These are phyloP conservation scores for Anthoscopus minutus DNA, from an alignment of 2,113 vertebrate genomes.

Conservation along the genomic window DNA sequence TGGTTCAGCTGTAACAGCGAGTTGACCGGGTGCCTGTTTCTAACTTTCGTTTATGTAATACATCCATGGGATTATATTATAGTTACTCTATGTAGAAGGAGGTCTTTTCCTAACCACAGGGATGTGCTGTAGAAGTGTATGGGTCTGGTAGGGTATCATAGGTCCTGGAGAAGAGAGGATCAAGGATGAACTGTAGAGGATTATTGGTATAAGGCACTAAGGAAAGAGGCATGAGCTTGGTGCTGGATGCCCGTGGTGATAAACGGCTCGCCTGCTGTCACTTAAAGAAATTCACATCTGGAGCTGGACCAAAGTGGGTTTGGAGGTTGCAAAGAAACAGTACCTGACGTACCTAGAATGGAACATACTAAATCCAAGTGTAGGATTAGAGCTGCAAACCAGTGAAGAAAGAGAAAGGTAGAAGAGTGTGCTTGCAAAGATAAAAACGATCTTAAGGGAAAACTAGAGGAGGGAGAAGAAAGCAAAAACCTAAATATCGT, in stretches of 20 bases:
- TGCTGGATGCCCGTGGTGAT: background rate
- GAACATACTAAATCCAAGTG: background rate
- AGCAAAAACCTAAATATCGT: accelerated
- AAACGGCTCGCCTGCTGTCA: accelerated
- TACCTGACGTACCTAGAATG: background rate
- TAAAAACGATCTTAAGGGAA: background rate
- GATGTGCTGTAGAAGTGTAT: accelerated
- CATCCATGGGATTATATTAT: accelerated
- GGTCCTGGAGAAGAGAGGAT: background rate
- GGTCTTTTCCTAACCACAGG: accelerated
- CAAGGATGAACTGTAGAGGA: accelerated
- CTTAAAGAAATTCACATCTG: background rate
- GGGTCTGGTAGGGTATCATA: too few relatives aligned
- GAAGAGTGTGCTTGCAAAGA: background rate
- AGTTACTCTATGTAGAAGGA: accelerated
- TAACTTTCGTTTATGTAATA: background rate
- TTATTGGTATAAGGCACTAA: background rate
- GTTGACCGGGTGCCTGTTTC: background rate
- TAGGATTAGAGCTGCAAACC: background rate
- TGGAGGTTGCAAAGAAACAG: background rate
- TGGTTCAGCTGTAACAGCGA: background rate
- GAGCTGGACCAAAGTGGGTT: background rate
- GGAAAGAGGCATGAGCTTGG: background rate
- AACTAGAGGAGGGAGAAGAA: background rate
- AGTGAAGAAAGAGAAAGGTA: background rate